A percentile compares a stretch with the other conserved stretches of the same genome.
phyloP scores from a whole-genome alignment of 2,797 vertebrate genomes.

The Enteromius viviparus region DNA sequence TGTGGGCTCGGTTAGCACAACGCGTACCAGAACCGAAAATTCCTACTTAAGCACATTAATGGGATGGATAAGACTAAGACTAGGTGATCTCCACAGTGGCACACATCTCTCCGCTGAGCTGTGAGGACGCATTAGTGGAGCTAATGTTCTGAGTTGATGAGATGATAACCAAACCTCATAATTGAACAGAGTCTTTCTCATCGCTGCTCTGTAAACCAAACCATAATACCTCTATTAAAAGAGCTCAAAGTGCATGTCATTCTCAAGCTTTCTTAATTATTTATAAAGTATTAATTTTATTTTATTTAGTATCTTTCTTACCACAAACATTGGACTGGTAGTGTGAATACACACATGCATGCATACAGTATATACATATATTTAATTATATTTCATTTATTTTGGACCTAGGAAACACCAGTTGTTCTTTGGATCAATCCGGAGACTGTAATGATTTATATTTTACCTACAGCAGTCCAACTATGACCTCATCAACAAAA shows the following conservation, averaged over 20 bases:
- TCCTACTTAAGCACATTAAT: constrained; percentile 10
- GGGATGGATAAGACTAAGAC: neutral
- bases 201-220: constrained; percentile 12
- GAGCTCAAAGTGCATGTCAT: constrained; percentile 21
- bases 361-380: neutral
- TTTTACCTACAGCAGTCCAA: neutral
- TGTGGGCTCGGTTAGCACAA: neutral
- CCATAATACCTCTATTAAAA: constrained; percentile 45
- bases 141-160: constrained; percentile 35
- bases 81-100: constrained; percentile 56
- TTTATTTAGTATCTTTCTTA: too few relatives aligned
- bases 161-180: constrained; percentile 22
- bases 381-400: neutral
- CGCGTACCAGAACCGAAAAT: neutral
- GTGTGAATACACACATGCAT: too few relatives aligned
- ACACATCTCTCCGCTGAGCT: constrained; percentile 32
- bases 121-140: constrained; percentile 33
- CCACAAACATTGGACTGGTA: too few relatives aligned
- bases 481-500: neutral
- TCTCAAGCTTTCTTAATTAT: too few relatives aligned
- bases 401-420: neutral
- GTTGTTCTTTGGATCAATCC: neutral
- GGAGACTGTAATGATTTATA: neutral
- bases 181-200: neutral
- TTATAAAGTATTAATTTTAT: too few relatives aligned